These are phyloP conservation scores for Pegoplata infirma DNA, from an alignment of 2,888 invertebrate species.

Conservation along the genomic window DNA sequence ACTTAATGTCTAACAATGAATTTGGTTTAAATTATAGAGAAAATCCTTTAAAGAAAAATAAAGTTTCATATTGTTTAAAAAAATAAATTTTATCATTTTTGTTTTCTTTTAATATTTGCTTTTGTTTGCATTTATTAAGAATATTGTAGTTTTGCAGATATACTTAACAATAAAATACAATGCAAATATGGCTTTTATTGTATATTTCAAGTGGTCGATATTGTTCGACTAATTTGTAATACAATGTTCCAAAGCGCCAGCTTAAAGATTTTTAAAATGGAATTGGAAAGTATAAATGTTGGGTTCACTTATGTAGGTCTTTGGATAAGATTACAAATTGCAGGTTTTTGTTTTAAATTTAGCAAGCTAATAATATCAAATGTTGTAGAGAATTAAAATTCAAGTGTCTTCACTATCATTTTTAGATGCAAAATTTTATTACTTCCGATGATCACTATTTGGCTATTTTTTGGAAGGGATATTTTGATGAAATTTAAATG, in stretches of 20 bases:
- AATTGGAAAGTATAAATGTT: background rate
- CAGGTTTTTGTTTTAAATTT: background rate
- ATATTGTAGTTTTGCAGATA: conserved; percentile 9
- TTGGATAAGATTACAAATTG: background rate
- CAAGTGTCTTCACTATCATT: too few species aligned
- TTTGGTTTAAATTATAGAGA: background rate
- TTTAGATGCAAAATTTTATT: too few species aligned
- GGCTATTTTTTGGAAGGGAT: too few species aligned
- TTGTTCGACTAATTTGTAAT: conserved; percentile 16
- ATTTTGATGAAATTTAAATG: too few species aligned
- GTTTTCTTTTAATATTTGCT: background rate
- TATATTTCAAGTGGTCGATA: conserved; percentile 53
- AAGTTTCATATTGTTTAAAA: conserved; percentile 3
- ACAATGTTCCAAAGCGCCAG: conserved; percentile 44
- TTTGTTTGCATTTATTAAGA: conserved; percentile 1
- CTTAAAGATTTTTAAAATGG: conserved; percentile 10
- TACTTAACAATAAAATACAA: conserved; percentile 37
- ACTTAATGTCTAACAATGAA: conserved; percentile 10
- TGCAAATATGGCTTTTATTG: conserved; percentile 57
- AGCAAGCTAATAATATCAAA: too few species aligned
- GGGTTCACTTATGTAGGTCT: too few species aligned
- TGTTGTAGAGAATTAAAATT: too few species aligned
- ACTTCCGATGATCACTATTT: too few species aligned
- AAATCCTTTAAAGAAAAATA: conserved; percentile 6
- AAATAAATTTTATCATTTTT: background rate